Percentiles rank a stretch among this genome's conserved stretches.
phyloP scores from a whole-genome alignment of 2,797 vertebrate genomes.

The Arremon brunneinucha region DNA sequence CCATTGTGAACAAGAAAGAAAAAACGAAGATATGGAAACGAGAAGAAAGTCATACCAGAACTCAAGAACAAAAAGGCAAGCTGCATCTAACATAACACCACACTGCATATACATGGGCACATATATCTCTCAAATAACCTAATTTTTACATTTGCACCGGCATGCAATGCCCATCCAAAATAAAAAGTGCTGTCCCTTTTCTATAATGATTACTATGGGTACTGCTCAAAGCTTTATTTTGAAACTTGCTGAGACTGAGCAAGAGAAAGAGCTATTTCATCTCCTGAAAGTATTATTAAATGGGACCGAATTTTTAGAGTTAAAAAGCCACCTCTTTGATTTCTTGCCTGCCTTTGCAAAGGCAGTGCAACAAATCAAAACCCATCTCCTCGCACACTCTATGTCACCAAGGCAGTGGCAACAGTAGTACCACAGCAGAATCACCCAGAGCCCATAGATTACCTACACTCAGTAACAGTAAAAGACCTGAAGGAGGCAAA shows the following conservation, averaged over 20 bases:
- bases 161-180: background rate
- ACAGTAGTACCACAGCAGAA: fast-evolving
- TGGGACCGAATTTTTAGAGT: background rate
- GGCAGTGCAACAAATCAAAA: background rate
- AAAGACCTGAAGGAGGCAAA: background rate
- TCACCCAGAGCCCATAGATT: background rate
- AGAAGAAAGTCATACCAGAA: background rate
- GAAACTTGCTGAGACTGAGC: background rate
- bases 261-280: background rate
- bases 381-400: background rate
- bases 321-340: background rate
- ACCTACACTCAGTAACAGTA: background rate
- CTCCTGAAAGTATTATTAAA: background rate
- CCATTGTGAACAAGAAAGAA: background rate
- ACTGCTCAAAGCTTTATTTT: background rate
- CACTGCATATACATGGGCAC: background rate
- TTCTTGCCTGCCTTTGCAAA: background rate
- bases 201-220: background rate
- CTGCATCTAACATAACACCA: background rate
- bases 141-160: background rate
- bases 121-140: background rate
- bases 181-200: background rate
- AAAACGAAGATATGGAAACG: background rate
- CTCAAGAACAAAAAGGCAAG: background rate
- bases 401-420: background rate